Base-by-base conservation (phyloP, 2,113 vertebrate genomes). In the Lophius piscatorius region DNA sequence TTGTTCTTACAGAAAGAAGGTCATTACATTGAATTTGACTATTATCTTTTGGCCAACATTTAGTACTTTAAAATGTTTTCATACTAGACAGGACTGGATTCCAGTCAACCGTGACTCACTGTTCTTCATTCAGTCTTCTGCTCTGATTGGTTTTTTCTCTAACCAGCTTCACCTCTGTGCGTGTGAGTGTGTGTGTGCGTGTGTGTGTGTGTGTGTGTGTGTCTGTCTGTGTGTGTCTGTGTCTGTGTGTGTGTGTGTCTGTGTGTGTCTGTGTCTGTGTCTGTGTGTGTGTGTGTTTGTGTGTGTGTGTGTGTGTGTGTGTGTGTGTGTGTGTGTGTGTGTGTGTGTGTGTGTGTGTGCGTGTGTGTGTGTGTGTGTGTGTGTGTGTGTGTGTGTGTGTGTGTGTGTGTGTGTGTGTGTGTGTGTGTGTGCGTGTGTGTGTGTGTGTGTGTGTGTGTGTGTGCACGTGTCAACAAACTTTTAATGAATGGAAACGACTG, bases 401-500 rank as follows among this genome's bases (percentile, higher is more conserved):
- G 24, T 35, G 55, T 47, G 38, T 40, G 56, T 34, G 17, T 26
- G 42, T 26, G 24, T 49, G 26, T 31, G 29, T 31, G 29, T 31
- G 29, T 46, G 9, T 63, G 38, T 70, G 13, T 41, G 51, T 63
- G 14, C 68, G 1, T 42, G 36, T 22, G 26, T 0, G 35, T 45
- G 38, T 7, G 17, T 40, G 29, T 63, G 24, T 35, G 55, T 47
- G 38, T 40, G 56, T 34, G 17, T 26, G 42, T 26, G 24, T 49
- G 26, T 31, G 29, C 11, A 10, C 11, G 29, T 58, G 48, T 81
- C 62, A 34, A 62, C 42, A 49, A 67, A 71, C 44, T 23, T 63
- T 67, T 63, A 62, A 64, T 36, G 29, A 78, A 57, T 65, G 63
- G 74, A 70, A 79, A 80, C 38, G 20, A 62, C 51, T 51, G 60